These are phyloP conservation scores for Campoletis sonorensis DNA, from an alignment of 1,140 invertebrate species.

Conservation along the genomic window DNA sequence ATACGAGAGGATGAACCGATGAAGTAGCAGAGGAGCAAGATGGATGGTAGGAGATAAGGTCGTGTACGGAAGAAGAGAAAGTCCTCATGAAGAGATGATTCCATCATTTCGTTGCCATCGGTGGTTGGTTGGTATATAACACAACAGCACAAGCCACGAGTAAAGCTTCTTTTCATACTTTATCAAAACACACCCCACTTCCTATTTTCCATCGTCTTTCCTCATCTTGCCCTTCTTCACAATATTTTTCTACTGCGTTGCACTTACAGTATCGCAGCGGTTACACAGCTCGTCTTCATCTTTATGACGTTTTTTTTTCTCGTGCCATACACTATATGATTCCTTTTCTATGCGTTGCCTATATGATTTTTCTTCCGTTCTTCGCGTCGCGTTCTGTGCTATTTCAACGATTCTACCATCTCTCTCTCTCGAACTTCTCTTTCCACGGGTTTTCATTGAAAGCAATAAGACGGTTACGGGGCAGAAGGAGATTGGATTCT, in stretches of 20 bases:
- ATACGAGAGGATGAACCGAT: slow-evolving; percentile 25
- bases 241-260: slow-evolving; percentile 12
- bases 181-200: neutral
- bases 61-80: slow-evolving; percentile 31
- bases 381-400: neutral
- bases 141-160: neutral
- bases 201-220: slow-evolving; percentile 28
- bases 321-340: neutral
- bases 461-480: slow-evolving; percentile 49
- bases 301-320: slow-evolving; percentile 19
- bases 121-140: neutral
- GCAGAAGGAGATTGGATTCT: slow-evolving; percentile 48
- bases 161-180: slow-evolving; percentile 21
- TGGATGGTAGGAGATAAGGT: slow-evolving; percentile 51
- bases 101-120: slow-evolving; percentile 25
- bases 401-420: neutral
- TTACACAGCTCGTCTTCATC: slow-evolving; percentile 3
- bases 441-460: neutral
- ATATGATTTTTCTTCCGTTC: neutral
- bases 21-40: slow-evolving; percentile 48
- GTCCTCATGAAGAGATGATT: slow-evolving; percentile 51
- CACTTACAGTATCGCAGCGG: neutral
- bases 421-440: neutral
- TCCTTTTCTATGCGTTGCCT: neutral
- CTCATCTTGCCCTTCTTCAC: slow-evolving; percentile 5